Base-by-base conservation (phyloP, 35 echinoderm and acorn worm genomes). In the Strongylocentrotus purpuratus region DNA sequence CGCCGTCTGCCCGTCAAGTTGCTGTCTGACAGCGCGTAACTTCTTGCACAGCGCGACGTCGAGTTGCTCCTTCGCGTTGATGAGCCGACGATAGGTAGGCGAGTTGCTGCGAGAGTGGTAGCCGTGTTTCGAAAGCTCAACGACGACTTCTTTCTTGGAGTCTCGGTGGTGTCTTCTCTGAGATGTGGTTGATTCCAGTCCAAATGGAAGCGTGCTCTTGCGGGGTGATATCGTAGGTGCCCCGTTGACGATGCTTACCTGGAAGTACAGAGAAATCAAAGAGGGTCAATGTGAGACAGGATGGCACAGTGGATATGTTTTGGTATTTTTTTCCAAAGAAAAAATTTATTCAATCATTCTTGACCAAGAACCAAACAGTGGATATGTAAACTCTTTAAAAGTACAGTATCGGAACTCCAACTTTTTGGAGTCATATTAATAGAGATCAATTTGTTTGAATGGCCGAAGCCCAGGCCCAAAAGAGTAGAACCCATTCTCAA, bases 41-140 rank as follows among this genome's bases (percentile, higher is more conserved):
- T 88, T 86, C 85, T 94, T 96, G 32, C 89, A 48, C 0, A 96
- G 86, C 32, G 85, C 90, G 9, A 92, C 41, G 25, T 94, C 45
- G 14, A 96, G 65, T 50, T 94, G 46, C 25, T 96, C 95, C 92
- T 94, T 85, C 11, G 90, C 92, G 1, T 88, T 20, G 32, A 94
- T 96, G 18, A 96, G 70, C 47, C 90, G 47, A 7, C 46, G 58
- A 46, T 96, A 96, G 46, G 95, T 96, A 31, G 95, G 95, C 12
- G 95, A 96, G n/a, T 94, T 86, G 85, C 95, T 96, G 46, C 95
- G 61, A 33, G 90, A 46, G 46, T 96, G 95, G 86, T 93, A 96
- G 18, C 95, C 95, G 32, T 94, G 46, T 87, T 94, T 96, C 28
- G 95, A 96, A 32, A 35, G 85, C 45, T 52, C 85, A 46, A 96